Base-by-base conservation (phyloP, 2,888 invertebrate species). In the Agrotis segetum region DNA sequence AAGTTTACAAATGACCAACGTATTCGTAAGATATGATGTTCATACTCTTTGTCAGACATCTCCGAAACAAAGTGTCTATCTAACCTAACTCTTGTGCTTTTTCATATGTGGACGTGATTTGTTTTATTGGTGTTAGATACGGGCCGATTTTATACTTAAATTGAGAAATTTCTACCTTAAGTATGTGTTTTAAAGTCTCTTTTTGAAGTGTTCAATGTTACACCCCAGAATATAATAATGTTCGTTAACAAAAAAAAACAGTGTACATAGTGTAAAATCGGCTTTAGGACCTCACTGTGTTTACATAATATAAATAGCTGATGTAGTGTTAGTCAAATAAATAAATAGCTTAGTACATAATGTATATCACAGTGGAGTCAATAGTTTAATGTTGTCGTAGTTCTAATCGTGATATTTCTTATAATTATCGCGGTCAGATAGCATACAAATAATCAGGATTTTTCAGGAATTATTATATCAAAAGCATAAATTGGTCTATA, bases 81-180 rank as follows among this genome's bases (percentile, higher is more conserved):
- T 81, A 74, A 74, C 77, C 75, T 85, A 75, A 75, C 85, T 88
- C 88, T 88, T 89, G 85, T 78, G 92, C 92, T 93, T 93, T 83
- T 89, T 89, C 88, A 87, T 85, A 85, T 83, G 84, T 87, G 85
- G 59, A 82, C 68, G 86, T 87, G 81, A 80, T 83, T 87, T 87
- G 69, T 77, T 85, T 88, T 85, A 82, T 88, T 85, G 74, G 59
- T 88, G 88, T 89, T 88, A 87, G 83, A 79, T 67, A 19, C 21
- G 55, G 49, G 74, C 65, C 66, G 78, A 73, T 71, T 60, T 67
- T 72, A 74, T 76, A 34, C 70, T 44, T 14, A n/a, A 14, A 46
- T 40, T 40, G 40, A 40, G 40, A 40, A 40, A 40, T 40, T 9
- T 40, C 9, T 40, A 34, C 7, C 40, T 11, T 9, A 40, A 40